These are phyloP conservation scores for Malurus leucopterus DNA, from an alignment of 2,797 vertebrate species.

Conservation along the genomic window DNA sequence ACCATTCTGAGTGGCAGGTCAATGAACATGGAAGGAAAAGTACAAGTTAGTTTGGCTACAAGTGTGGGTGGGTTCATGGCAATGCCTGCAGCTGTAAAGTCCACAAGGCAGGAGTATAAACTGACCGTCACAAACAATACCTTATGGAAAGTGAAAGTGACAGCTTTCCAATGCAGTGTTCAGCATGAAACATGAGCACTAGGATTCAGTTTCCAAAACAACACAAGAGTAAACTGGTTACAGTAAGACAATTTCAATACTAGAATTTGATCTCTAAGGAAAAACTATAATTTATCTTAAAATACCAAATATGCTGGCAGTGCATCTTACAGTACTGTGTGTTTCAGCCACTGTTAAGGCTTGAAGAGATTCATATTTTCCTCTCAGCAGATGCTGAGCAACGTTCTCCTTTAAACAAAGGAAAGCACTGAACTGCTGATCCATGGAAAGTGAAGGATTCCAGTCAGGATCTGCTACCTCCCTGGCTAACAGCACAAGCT, in stretches of 20 bases:
- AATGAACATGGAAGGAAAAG: background rate
- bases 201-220: constrained; percentile 8
- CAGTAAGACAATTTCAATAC: constrained; percentile 25
- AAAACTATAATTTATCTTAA: constrained; percentile 24
- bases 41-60: constrained; percentile 5
- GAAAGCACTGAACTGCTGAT: background rate
- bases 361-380: constrained; percentile 28
- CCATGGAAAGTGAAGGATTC: background rate
- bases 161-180: background rate
- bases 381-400: constrained; percentile 18
- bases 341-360: constrained; percentile 62
- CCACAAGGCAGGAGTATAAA: constrained; percentile 13
- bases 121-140: background rate
- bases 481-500: background rate
- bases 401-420: background rate
- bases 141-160: background rate
- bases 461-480: background rate
- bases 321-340: constrained; percentile 56
- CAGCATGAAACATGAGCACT: background rate
- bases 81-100: background rate
- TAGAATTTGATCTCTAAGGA: constrained; percentile 46
- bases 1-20: background rate
- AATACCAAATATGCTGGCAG: constrained; percentile 62
- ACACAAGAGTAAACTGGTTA: constrained; percentile 9
- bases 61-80: background rate